Base-by-base conservation (phyloP, 1,140 invertebrate species). In the Heterodera schachtii region DNA sequence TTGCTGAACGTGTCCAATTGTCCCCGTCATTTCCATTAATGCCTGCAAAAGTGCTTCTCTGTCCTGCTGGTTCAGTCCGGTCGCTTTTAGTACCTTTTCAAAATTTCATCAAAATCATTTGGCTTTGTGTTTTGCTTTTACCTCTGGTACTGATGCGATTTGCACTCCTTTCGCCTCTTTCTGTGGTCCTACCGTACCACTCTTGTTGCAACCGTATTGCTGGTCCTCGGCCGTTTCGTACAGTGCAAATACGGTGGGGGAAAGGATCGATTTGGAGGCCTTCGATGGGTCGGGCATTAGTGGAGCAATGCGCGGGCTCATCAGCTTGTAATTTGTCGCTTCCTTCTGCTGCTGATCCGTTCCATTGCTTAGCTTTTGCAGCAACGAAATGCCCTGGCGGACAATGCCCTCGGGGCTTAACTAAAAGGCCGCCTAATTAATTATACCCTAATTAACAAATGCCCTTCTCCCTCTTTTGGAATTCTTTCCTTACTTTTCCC, bases 221-320 rank as follows among this genome's bases (percentile, higher is more conserved):
- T 31, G 31, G 0, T 31, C 31, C 60, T 13, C 11, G 7, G 43
- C 43, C 21, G 76, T 87, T 52, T 90, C 84, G 75, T 89, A 89
- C 41, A 89, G 85, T 13, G 88, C 76, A 8, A 89, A 82, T 76
- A 89, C 83, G 43, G 87, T 87, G 31, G 88, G 88, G 0, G 89
- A 90, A 19, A 89, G 69, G 49, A 78, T n/a, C 41, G 77, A 78
- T 19, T 78, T 78, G 19, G 44, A 73, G 9, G 85, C 79, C 70
- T 87, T 80, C 44, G 75, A 66, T 74, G 87, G 87, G 75, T 89
- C 87, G 11, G 89, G 87, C 89, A 89, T 89, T 5, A 89, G 19
- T 16, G 87, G 82, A 8, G 89, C 89, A 70, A 89, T 86, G n/a
- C 89, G 81, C 67, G 87, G 87, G 64, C 84, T 88, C 60, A 87